phyloP scores from a whole-genome alignment of 2,888 invertebrate genomes.

The Lomographa bimaculata region DNA sequence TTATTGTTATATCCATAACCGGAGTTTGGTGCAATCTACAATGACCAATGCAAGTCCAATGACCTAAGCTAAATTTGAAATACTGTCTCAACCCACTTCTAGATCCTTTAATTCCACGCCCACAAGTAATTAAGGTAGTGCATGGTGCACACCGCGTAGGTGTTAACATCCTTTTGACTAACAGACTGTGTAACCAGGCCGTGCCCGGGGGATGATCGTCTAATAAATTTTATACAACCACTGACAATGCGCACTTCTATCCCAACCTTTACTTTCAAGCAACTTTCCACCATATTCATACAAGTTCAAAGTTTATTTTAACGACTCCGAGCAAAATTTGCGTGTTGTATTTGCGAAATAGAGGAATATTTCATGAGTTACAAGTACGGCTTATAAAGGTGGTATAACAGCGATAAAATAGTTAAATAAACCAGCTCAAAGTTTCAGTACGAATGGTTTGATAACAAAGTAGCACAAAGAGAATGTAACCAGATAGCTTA shows the following conservation, averaged over 20 bases:
- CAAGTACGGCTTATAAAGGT: constrained; percentile 32
- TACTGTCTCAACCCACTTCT: too few relatives aligned
- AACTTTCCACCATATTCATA: constrained; percentile 24
- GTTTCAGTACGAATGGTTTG: constrained; percentile 23
- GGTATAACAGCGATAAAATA: constrained; percentile 33
- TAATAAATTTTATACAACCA: constrained; percentile 48
- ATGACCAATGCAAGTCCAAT: too few relatives aligned
- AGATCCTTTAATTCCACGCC: constrained; percentile 20
- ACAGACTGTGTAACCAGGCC: constrained; percentile 45
- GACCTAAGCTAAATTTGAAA: too few relatives aligned
- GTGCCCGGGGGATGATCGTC: constrained; percentile 40
- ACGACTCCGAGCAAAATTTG: constrained; percentile 11
- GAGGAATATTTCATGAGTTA: constrained; percentile 39
- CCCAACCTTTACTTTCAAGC: constrained; percentile 8
- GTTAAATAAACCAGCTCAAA: constrained; percentile 36
- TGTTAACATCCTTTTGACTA: constrained; percentile 57
- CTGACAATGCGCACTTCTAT: constrained; percentile 23
- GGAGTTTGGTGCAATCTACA: too few relatives aligned
- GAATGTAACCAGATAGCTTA: constrained; percentile 23
- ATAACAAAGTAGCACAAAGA: constrained; percentile 25
- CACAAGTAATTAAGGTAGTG: constrained; percentile 51
- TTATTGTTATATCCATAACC: too few relatives aligned
- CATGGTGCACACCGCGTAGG: constrained; percentile 48
- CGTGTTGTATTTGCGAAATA: constrained; percentile 8
- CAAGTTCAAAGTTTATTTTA: constrained; percentile 5